Evolutionary conservation across 2,888 invertebrate species (phyloP).

Genomic region (Saturnia pavonia): DNA sequence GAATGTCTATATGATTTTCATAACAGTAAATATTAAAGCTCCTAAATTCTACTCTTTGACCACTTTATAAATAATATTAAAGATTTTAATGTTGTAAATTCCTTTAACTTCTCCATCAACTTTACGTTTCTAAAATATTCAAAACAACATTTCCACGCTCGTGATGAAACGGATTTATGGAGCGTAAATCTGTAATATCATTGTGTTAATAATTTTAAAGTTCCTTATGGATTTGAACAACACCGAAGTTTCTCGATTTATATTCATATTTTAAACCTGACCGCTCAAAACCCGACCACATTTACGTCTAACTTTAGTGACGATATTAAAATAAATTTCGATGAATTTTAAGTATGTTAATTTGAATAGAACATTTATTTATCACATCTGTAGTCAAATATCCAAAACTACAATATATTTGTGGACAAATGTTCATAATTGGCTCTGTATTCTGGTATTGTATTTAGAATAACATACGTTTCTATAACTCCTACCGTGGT

Average conservation of each 20-base stretch:
- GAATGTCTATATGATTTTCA: background rate
- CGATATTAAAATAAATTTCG: conserved; percentile 28
- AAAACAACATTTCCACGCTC: conserved; percentile 29
- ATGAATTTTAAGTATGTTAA: background rate
- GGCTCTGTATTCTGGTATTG: background rate
- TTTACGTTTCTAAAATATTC: conserved; percentile 2
- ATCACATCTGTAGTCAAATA: background rate
- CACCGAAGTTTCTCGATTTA: conserved; percentile 76
- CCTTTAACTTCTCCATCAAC: background rate
- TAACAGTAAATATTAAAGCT: background rate
- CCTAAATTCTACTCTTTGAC: background rate
- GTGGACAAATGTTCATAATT: background rate
- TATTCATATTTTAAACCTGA: conserved; percentile 77
- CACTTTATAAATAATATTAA: background rate
- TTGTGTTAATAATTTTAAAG: conserved; percentile 73
- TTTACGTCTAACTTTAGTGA: conserved; percentile 60
- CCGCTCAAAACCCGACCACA: conserved; percentile 56
- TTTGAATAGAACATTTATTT: background rate
- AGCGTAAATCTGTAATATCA: conserved; percentile 49
- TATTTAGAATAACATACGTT: background rate
- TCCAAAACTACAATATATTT: background rate
- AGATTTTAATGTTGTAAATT: background rate
- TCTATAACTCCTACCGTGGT: background rate
- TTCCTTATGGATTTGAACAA: conserved; percentile 61
- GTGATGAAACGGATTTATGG: conserved; percentile 45